These are phyloP conservation scores for Asarcornis scutulata DNA, from an alignment of 2,113 vertebrate species.

Conservation along the genomic window DNA sequence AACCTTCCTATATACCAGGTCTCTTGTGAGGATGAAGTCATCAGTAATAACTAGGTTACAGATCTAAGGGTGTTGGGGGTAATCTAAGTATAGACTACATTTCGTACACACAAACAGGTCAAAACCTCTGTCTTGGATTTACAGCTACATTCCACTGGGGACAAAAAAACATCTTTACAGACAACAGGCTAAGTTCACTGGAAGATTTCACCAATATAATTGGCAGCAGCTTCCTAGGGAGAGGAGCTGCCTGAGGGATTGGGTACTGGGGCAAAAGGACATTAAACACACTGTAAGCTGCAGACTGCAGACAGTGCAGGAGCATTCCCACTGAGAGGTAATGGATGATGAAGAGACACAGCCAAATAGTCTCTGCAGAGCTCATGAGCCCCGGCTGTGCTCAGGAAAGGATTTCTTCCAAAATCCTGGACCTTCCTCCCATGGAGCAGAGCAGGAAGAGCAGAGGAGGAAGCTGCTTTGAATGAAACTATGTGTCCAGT, in stretches of 20 bases:
- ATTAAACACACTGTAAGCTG: constrained; percentile 30
- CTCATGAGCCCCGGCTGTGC: neutral
- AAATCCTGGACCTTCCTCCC: neutral
- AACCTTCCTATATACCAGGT: neutral
- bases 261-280: constrained; percentile 10
- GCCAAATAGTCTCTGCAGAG: neutral
- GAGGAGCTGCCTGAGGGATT: neutral
- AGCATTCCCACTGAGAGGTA: constrained; percentile 32
- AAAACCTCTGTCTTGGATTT: constrained; percentile 14
- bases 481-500: neutral
- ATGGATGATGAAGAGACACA: constrained; percentile 15
- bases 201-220: constrained; percentile 26
- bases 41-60: neutral
- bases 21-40: neutral
- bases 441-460: neutral
- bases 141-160: neutral
- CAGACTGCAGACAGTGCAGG: neutral
- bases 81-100: neutral
- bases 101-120: neutral
- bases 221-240: constrained; percentile 33
- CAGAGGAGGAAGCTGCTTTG: neutral
- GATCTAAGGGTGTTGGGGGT: neutral
- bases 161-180: constrained; percentile 25
- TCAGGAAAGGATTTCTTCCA: constrained; percentile 6
- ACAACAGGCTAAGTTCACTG: neutral